Conservation (phyloP, 2,113 vertebrate genomes). For the Mus spicilegus region DNA sequence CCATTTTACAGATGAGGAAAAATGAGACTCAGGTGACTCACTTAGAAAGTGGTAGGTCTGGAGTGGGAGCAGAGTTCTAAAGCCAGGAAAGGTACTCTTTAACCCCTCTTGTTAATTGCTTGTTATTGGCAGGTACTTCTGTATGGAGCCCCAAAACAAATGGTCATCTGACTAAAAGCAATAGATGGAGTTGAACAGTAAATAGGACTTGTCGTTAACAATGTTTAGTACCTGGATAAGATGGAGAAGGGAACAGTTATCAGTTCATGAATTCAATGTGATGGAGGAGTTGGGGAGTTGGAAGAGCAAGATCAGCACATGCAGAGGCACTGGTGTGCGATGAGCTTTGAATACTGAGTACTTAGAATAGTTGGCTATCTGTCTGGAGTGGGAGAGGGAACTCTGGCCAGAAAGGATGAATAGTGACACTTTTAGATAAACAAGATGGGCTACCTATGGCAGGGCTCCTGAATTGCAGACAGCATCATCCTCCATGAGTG, state of each 20-base stretch:
- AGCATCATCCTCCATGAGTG: background rate
- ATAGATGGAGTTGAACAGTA: background rate
- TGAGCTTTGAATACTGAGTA: background rate
- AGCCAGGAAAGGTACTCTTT: background rate
- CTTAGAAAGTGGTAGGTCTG: background rate
- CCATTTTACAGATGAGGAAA: constrained; percentile 10
- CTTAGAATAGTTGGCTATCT: background rate
- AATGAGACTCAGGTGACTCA: background rate
- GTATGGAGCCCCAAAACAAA: background rate
- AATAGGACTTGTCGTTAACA: background rate
- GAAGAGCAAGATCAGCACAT: background rate
- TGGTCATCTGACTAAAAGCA: background rate
- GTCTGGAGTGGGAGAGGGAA: background rate
- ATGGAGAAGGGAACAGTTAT: background rate
- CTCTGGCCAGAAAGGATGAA: background rate
- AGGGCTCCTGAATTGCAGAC: background rate
- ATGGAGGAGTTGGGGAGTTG: background rate
- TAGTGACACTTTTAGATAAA: background rate
- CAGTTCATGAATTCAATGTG: background rate
- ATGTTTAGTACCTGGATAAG: background rate
- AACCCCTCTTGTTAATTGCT: background rate
- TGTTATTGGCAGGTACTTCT: background rate
- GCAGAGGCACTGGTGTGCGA: background rate
- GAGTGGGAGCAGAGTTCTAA: background rate
- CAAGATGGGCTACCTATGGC: background rate